Base-by-base conservation (phyloP, 2,888 invertebrate genomes). In the Schizotus pectinicornis region DNA sequence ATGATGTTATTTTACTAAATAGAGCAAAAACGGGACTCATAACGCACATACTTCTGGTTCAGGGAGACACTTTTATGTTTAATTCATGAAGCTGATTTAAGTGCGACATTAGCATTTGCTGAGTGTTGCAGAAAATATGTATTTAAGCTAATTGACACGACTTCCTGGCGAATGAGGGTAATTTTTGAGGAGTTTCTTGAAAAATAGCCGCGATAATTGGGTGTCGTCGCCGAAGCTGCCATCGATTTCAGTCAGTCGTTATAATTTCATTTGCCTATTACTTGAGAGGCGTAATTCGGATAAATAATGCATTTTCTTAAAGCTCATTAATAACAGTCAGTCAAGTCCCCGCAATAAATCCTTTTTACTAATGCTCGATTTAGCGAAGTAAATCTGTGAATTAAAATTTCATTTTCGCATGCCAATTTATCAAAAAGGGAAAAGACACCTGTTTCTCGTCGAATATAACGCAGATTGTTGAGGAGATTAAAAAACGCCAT, bases 281-380 rank as follows among this genome's bases (percentile, higher is more conserved):
- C 22, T 22, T 22, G 3, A 5, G 22, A 5, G 22, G 22, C 22
- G 22, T 22, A 42, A 9, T 42, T 13, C 22, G 13, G 50, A 22
- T 41, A 50, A 39, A 38, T 48, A 39, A 42, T 13, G 47, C 32
- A 8, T 12, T 45, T 53, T 38, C 33, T 45, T 30, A 33, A 14
- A 39, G 9, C 38, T 47, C 39, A 12, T 37, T 47, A 54, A 54
- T 46, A 45, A 31, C 42, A 34, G 56, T 61, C 59, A 56, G 45
- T 47, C 56, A 41, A 46, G 45, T 55, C 56, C 45, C 42, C 31
- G 47, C 39, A 51, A 64, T 64, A 64, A 64, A 65, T 65, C 58
- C 63, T 48, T 57, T 65, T 61, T 58, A 58, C 62, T 64, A 61
- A 68, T 63, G 63, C 59, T 56, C 65, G 61, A 68, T 68, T 65